Conservation (phyloP, 2,888 invertebrate genomes). For the Spisula solida region DNA sequence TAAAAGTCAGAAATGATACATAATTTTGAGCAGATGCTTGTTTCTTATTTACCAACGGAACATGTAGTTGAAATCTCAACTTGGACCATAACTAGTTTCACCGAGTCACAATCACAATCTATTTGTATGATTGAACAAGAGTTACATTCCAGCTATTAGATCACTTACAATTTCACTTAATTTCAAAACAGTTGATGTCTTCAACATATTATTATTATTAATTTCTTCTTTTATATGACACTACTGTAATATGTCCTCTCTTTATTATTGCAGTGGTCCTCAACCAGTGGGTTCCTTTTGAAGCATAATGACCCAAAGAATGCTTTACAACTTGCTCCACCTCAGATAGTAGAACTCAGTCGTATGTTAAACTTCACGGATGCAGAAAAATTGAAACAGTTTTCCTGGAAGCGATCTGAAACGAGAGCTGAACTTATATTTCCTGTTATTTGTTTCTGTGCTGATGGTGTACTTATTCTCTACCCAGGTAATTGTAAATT, state of each 20-base stretch:
- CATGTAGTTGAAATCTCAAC: too few relatives aligned
- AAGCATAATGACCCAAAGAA: constrained; percentile 81
- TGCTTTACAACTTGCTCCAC: constrained; percentile 90
- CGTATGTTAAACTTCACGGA: constrained; percentile 90
- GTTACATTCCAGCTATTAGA: too few relatives aligned
- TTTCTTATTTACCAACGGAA: too few relatives aligned
- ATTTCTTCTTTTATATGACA: too few relatives aligned
- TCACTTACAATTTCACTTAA: too few relatives aligned
- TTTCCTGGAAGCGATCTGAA: constrained; percentile 89
- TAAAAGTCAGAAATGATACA: too few relatives aligned
- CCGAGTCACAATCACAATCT: too few relatives aligned
- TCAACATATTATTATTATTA: too few relatives aligned
- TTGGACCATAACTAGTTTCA: too few relatives aligned
- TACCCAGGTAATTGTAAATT: constrained; percentile 71
- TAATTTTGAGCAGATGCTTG: too few relatives aligned
- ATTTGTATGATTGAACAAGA: too few relatives aligned
- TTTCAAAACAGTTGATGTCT: too few relatives aligned
- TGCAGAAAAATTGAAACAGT: constrained; percentile 89
- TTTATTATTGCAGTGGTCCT: constrained; percentile 73
- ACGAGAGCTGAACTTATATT: constrained; percentile 89
- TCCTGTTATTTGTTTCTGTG: constrained; percentile 89
- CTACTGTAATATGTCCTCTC: background rate
- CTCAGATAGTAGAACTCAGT: constrained; percentile 93
- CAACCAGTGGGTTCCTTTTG: constrained; percentile 68
- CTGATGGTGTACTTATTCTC: constrained; percentile 72